Conservation (phyloP, 1,140 invertebrate genomes). For the Drosophila pachea region DNA sequence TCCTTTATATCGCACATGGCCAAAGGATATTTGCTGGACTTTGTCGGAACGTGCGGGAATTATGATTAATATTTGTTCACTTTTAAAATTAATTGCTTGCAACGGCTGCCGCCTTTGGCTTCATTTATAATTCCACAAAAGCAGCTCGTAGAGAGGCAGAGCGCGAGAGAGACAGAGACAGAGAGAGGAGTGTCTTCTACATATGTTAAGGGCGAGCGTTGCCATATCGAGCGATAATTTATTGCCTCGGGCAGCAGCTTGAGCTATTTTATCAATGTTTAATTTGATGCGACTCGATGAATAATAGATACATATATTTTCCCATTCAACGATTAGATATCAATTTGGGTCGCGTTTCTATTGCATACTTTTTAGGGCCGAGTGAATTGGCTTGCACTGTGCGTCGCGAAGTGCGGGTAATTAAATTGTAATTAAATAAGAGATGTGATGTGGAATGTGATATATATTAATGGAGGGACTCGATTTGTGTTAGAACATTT, state of each 20-base stretch:
- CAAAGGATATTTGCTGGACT: slow-evolving; percentile 37
- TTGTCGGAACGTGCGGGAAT: slow-evolving; percentile 47
- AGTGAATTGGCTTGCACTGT: background rate
- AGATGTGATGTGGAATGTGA: too few relatives aligned
- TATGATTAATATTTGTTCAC: slow-evolving; percentile 72
- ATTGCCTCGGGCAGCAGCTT: slow-evolving; percentile 9
- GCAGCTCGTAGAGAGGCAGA: background rate
- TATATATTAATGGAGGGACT: too few relatives aligned
- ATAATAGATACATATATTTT: background rate
- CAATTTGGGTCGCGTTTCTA: background rate
- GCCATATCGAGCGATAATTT: slow-evolving; percentile 9
- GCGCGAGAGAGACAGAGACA: background rate
- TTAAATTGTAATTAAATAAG: too few relatives aligned
- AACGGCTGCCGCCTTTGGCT: slow-evolving; percentile 21
- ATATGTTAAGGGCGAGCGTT: background rate
- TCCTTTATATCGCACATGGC: slow-evolving; percentile 3
- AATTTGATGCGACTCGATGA: slow-evolving; percentile 10
- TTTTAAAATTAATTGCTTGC: slow-evolving; percentile 71
- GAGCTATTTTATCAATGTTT: slow-evolving; percentile 12
- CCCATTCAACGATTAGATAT: background rate
- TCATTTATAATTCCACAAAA: slow-evolving; percentile 34
- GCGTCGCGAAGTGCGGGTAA: too few relatives aligned
- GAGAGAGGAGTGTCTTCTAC: background rate
- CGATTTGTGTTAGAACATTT: too few relatives aligned
- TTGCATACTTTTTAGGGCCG: slow-evolving; percentile 11